Conservation (phyloP, 1,140 invertebrate genomes). For the Drosophila paulistorum region DNA sequence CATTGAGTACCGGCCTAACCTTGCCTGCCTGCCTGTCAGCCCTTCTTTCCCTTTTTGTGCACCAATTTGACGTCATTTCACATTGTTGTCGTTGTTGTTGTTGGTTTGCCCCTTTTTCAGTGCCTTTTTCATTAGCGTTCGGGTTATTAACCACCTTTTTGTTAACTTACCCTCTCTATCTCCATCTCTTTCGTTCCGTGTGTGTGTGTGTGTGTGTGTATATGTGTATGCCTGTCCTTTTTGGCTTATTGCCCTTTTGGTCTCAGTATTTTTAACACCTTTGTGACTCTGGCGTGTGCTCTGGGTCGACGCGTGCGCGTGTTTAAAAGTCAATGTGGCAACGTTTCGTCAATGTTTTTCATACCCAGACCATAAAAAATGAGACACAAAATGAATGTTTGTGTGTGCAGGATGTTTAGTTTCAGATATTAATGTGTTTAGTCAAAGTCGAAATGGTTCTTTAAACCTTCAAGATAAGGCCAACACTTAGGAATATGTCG, state of each 20-base stretch:
- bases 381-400: neutral
- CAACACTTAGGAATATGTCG: too few species aligned
- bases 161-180: conserved; percentile 40
- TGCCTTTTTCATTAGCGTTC: conserved; percentile 70
- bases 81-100: neutral
- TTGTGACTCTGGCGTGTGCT: conserved; percentile 61
- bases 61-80: conserved; percentile 57
- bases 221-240: conserved; percentile 44
- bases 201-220: neutral
- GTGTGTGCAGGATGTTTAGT: conserved; percentile 4
- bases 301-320: conserved; percentile 60
- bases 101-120: conserved; percentile 45
- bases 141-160: conserved; percentile 73
- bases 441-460: neutral
- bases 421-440: neutral
- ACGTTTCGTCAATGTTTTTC: conserved; percentile 24
- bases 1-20: conserved; percentile 19
- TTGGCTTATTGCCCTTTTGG: conserved; percentile 50
- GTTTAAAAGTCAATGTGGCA: conserved; percentile 37
- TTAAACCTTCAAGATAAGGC: neutral
- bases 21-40: conserved; percentile 6
- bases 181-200: conserved; percentile 10
- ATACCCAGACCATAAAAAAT: conserved; percentile 1
- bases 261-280: conserved; percentile 69
- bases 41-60: conserved; percentile 28